phyloP scores from a whole-genome alignment of 2,888 invertebrate species.

The Drosophila cracens region DNA sequence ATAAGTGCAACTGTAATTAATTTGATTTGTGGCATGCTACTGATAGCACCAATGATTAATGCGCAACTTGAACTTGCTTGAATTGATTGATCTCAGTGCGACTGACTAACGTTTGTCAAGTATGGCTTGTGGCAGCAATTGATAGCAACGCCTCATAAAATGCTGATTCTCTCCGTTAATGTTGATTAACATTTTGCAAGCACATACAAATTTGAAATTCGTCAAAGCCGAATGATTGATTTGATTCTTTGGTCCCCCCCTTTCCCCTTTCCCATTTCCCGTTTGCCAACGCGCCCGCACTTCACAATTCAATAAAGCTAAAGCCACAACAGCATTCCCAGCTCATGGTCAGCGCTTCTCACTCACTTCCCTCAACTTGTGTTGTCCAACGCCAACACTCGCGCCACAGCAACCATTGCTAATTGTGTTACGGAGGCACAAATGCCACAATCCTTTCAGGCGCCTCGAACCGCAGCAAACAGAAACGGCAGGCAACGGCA shows the following conservation, averaged over 20 bases:
- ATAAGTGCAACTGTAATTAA: background rate
- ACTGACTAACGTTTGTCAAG: constrained; percentile 33
- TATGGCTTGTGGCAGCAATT: constrained; percentile 11
- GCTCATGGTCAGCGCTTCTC: constrained; percentile 29
- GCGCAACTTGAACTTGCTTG: constrained; percentile 9
- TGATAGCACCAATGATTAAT: constrained; percentile 14
- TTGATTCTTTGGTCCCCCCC: constrained; percentile 16
- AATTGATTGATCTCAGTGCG: constrained; percentile 28
- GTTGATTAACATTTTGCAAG: constrained; percentile 47
- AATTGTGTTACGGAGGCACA: constrained; percentile 65
- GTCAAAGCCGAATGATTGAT: constrained; percentile 45
- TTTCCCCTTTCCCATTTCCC: background rate
- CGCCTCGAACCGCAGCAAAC: constrained; percentile 44
- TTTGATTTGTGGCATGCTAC: background rate
- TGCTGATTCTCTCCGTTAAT: constrained; percentile 34
- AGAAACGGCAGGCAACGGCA: constrained; percentile 6
- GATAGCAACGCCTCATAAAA: constrained; percentile 17
- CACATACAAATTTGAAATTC: constrained; percentile 11
- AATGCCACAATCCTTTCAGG: constrained; percentile 60
- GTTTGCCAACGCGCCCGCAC: constrained; percentile 8
- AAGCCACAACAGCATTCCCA: constrained; percentile 48
- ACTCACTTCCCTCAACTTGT: background rate
- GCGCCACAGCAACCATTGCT: constrained; percentile 53
- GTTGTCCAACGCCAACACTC: constrained; percentile 4
- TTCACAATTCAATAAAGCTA: constrained; percentile 54